Conservation (phyloP, 2,113 vertebrate genomes). For the Paramisgurnus dabryanus region DNA sequence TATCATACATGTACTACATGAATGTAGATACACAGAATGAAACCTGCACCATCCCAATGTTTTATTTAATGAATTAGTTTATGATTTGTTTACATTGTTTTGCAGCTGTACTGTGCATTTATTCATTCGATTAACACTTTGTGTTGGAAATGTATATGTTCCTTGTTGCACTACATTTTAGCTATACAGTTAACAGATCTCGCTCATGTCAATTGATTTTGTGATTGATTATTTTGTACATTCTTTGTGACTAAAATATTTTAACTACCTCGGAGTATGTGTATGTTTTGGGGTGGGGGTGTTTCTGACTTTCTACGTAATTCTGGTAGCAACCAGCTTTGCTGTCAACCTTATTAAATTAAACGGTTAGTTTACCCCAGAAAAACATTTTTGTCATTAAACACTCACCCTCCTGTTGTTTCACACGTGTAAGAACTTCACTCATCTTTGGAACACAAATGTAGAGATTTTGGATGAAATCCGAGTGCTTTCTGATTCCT, state of each 20-base stretch:
- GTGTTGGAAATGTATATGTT: conserved; percentile 11
- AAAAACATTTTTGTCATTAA: no score
- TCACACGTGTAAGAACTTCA: no score
- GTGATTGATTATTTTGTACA: conserved; percentile 43
- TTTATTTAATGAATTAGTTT: not conserved
- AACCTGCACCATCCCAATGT: not conserved
- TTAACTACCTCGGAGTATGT: conserved; percentile 28
- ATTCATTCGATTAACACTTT: not conserved
- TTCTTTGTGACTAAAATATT: conserved; percentile 49
- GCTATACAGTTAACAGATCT: conserved; percentile 17
- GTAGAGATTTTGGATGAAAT: no score
- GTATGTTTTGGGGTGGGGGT: not conserved
- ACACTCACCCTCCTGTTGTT: no score
- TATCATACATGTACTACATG: not conserved
- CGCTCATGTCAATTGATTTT: conserved; percentile 1
- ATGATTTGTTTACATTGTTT: conserved; percentile 31
- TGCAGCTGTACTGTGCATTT: conserved; percentile 25
- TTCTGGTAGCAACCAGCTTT: not conserved
- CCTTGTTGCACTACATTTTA: conserved; percentile 34
- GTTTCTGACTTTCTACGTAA: not conserved
- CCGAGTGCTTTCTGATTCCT: no score
- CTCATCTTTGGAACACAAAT: no score
- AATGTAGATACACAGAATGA: not conserved
- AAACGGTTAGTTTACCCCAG: no score
- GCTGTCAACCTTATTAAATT: no score